Conservation (phyloP, 2,797 vertebrate species). For the Setipinna tenuifilis region DNA sequence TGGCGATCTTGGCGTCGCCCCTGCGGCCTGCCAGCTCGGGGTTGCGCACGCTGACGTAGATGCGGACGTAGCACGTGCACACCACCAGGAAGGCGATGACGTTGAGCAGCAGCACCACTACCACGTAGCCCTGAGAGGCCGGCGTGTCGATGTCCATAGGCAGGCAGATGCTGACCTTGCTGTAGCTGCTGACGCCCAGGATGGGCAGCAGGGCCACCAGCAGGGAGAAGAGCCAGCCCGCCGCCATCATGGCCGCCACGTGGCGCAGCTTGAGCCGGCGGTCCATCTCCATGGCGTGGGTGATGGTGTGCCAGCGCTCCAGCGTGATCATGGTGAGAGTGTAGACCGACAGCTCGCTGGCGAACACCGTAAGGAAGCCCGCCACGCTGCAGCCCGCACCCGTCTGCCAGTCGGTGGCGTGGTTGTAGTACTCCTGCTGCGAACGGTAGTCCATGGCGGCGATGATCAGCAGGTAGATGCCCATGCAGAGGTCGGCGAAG, state of each 20-base stretch:
- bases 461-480: slow-evolving; percentile 89
- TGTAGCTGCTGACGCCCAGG: slow-evolving; percentile 89
- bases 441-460: slow-evolving; percentile 84
- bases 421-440: slow-evolving; percentile 87
- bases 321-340: slow-evolving; percentile 87
- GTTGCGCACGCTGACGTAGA: slow-evolving; percentile 86
- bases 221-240: slow-evolving; percentile 85
- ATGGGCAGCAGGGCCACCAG: slow-evolving; percentile 84
- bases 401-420: slow-evolving; percentile 89
- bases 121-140: slow-evolving; percentile 84
- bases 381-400: slow-evolving; percentile 82
- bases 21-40: slow-evolving; percentile 79
- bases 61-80: slow-evolving; percentile 87
- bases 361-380: slow-evolving; percentile 89
- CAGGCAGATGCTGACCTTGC: slow-evolving; percentile 92
- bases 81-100: slow-evolving; percentile 84
- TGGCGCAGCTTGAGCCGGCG: slow-evolving; percentile 83
- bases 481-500: slow-evolving; percentile 92
- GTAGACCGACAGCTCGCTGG: slow-evolving; percentile 90
- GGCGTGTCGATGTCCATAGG: slow-evolving; percentile 89
- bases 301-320: slow-evolving; percentile 92
- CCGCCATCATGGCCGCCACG: slow-evolving; percentile 81
- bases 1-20: slow-evolving; percentile 88
- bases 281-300: slow-evolving; percentile 86
- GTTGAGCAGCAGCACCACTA: slow-evolving; percentile 82